Base-by-base conservation (phyloP, 2,113 vertebrate genomes). In the Peromyscus polionotus region DNA sequence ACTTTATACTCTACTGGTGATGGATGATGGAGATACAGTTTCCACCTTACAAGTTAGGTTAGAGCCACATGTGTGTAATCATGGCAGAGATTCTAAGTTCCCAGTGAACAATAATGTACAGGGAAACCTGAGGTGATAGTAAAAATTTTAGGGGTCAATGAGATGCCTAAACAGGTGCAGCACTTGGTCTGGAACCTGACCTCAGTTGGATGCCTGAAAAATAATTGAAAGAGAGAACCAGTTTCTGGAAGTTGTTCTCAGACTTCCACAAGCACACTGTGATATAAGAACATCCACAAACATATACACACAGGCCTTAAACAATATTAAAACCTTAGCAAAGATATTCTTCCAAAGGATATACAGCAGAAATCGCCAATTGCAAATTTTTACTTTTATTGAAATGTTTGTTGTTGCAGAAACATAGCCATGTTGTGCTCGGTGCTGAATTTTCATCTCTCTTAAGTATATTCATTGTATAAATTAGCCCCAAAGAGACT, bases 401-500 rank as follows among this genome's bases (percentile, higher is more conserved):
- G 36, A 54, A 93, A 93, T 91, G 22, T 79, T 96, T 94, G 42
- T 96, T 94, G 42, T 67, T 94, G 22, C 54, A 90, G 61, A 93
- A 94, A 87, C 61, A 79, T 77, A 95, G 42, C 61, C 33, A 68
- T 63, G 36, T 70, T 93, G 6, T 94, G 70, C 76, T 85, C 76
- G 63, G 24, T 96, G 90, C 83, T 73, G 87, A 91, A 79, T 93
- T 51, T 89, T 97, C 70, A 86, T 84, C 83, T 91, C 73, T 91
- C 63, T 97, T 92, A 97, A 91, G 93, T 84, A 93, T 90, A 48
- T 90, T 96, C 77, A 95, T 48, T 93, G 91, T 45, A 65, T 92
- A 96, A 97, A 95, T 96, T 93, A 95, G 84, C 77, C 57, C 90
- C 75, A 88, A 88, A 88, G 96, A 94, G 77, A 91, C 84, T 97